phyloP scores from a whole-genome alignment of 1,140 invertebrate genomes.

The Ctenoplectra terminalis region DNA sequence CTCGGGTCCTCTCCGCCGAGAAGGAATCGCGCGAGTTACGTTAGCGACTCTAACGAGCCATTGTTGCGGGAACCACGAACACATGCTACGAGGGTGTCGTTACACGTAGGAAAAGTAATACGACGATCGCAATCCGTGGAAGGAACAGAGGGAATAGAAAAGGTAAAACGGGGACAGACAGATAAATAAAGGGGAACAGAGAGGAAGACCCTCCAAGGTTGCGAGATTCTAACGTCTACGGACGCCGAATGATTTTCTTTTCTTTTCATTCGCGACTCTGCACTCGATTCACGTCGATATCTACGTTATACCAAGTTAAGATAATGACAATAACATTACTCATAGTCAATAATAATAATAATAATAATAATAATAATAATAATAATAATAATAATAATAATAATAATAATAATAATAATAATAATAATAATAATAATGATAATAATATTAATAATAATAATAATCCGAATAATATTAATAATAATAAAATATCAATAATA shows the following conservation, averaged over 20 bases:
- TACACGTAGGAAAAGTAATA: conserved; percentile 3
- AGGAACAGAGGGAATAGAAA: background rate
- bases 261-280: background rate
- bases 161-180: background rate
- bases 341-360: conserved; percentile 60
- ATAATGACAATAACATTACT: conserved; percentile 35
- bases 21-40: background rate
- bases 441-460: conserved; percentile 74
- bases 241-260: background rate
- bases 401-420: conserved; percentile 46
- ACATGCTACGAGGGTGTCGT: background rate
- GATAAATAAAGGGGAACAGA: conserved; percentile 37
- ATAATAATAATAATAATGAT: conserved; percentile 74
- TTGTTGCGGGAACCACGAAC: background rate
- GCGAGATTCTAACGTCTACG: background rate
- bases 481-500: conserved; percentile 65
- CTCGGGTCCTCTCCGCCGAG: background rate
- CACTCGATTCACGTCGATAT: conserved; percentile 2
- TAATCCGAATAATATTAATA: conserved; percentile 63
- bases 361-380: conserved; percentile 74
- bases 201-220: conserved; percentile 26
- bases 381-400: conserved; percentile 63
- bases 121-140: background rate
- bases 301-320: conserved; percentile 1
- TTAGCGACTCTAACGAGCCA: background rate